Conservation (phyloP, 2,797 vertebrate species). For the Furcifer pardalis region DNA sequence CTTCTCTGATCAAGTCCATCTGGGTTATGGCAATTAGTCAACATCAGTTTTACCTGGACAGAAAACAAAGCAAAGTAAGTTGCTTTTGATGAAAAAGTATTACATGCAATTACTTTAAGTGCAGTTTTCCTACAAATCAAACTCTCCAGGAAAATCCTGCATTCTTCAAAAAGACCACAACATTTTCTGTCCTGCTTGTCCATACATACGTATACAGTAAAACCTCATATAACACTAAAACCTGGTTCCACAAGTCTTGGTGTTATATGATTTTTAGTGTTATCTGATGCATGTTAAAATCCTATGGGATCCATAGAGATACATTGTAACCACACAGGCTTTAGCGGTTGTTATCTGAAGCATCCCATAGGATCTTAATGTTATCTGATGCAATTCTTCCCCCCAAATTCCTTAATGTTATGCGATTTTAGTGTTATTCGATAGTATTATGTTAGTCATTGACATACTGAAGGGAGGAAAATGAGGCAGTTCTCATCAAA, state of each 20-base stretch:
- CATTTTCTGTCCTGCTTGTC: background rate
- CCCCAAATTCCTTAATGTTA: too few species aligned
- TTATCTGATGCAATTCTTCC: too few species aligned
- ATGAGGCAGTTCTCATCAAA: background rate
- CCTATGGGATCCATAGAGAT: too few species aligned
- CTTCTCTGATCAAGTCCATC: slow-evolving; percentile 97
- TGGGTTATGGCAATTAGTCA: slow-evolving; percentile 99
- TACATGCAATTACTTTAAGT: slow-evolving; percentile 6
- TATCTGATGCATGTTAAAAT: too few species aligned
- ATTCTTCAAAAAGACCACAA: background rate
- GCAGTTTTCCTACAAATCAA: background rate
- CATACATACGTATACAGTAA: too few species aligned
- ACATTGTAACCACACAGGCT: too few species aligned
- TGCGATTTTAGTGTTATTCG: too few species aligned
- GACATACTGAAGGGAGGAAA: background rate
- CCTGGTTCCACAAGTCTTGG: too few species aligned
- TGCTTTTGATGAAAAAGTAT: background rate
- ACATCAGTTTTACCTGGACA: slow-evolving; percentile 98
- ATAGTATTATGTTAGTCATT: background rate
- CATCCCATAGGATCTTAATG: too few species aligned
- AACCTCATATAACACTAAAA: too few species aligned
- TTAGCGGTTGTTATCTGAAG: too few species aligned
- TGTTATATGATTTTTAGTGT: too few species aligned
- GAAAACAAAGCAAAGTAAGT: slow-evolving; percentile 97
- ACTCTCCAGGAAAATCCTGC: slow-evolving; percentile 2